Evolutionary conservation across 1,140 invertebrate species (phyloP), one percentile per base, ranked within the genome.

Genomic region (Coptotermes formosanus): DNA sequence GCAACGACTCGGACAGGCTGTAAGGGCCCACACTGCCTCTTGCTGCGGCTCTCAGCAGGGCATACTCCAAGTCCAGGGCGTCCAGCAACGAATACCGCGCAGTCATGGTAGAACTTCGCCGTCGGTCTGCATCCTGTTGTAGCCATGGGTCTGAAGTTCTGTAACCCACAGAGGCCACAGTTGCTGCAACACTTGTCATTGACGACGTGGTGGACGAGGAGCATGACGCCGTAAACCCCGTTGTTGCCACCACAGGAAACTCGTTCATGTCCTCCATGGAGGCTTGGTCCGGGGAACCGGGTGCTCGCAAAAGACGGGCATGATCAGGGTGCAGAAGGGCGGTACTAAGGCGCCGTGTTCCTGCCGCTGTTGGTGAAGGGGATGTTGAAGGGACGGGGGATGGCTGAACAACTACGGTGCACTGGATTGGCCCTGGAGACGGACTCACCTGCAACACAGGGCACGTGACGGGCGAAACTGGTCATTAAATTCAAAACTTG

Each of bases 1-100:
- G 94, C 81, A 95, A 90, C 69, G 94, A 95, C 89, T 95, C 94
- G 75, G 94, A 95, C 2, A 95, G 89, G 19, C 94, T 95, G 88
- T 95, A 95, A 1, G 94, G 94, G 21, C 95, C 95, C 19, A 95
- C 94, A 19, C 94, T 95, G 30, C 94, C 94, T 14, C 94, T 90
- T 0, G 94, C 94, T 2, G 94, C 94, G 1, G 94, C 94, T 59
- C 94, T 91, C 38, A 95, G 89, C 6, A 95, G 89, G 0, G 94
- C 94, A 89, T 95, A 95, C 88, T 95, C 95, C 86, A 95, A 89
- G 88, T 95, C 94, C 87, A 95, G 88, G 1, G 94, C 94, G 89
- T 95, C 95, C 90, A 95, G 94, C 43, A 95, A 91, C 82, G 94
- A 95, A 89, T 95, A 95, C 86, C 88, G 85, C 14, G 91, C 90